Percentiles rank a stretch among this genome's conserved stretches.
Evolutionary conservation across 2,113 vertebrate genomes (phyloP).

Genomic region (Platanista minor): DNA sequence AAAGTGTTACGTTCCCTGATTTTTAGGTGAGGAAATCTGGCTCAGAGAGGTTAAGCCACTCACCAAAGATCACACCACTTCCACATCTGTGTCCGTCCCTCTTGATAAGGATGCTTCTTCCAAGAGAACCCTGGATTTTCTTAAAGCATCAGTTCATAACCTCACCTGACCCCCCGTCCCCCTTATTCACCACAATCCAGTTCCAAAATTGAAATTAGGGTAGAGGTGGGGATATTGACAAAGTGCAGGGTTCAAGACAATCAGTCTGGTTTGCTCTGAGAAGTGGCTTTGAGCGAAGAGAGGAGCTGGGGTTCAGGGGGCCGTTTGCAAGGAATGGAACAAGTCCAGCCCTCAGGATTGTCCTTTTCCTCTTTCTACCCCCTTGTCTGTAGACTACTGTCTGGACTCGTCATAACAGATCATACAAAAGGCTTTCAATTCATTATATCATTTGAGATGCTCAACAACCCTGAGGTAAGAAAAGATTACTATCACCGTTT

Average conservation of each 20-base stretch:
- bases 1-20: neutral
- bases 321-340: neutral
- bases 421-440: neutral
- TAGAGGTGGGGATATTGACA: neutral
- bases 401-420: neutral
- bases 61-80: neutral
- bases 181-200: neutral
- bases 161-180: neutral
- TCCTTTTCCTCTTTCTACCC: neutral
- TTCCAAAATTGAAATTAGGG: neutral
- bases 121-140: neutral
- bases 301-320: neutral
- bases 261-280: neutral
- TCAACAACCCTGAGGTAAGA: neutral
- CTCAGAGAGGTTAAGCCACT: neutral
- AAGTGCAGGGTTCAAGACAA: neutral
- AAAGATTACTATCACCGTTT: neutral
- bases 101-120: neutral
- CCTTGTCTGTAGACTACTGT: neutral
- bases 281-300: neutral
- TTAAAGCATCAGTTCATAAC: neutral
- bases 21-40: neutral
- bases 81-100: fast-evolving
- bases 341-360: neutral
- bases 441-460: neutral